Conservation (phyloP, 2,888 invertebrate genomes). For the Eumerus sabulonum region DNA sequence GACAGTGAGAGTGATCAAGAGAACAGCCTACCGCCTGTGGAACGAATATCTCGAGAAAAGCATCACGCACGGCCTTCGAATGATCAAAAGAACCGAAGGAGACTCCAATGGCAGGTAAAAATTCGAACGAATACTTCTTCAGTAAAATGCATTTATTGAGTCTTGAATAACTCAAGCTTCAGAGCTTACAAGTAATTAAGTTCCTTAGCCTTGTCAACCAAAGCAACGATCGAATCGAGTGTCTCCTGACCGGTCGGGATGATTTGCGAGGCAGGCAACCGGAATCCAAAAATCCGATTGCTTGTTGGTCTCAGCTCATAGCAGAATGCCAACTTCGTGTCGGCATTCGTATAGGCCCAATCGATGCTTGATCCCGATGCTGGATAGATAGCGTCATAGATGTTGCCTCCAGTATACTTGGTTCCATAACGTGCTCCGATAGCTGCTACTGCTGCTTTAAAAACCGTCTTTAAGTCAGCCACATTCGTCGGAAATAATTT, state of each 20-base stretch:
- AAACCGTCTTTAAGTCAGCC: constrained; percentile 79
- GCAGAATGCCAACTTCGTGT: constrained; percentile 82
- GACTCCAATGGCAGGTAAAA: constrained; percentile 58
- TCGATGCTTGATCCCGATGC: constrained; percentile 83
- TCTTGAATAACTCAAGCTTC: too few species aligned
- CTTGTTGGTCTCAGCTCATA: constrained; percentile 81
- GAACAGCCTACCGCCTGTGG: constrained; percentile 19
- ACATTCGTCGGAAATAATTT: constrained; percentile 80
- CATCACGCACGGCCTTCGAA: constrained; percentile 46
- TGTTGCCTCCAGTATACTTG: constrained; percentile 78
- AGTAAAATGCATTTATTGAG: neutral
- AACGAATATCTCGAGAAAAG: constrained; percentile 55
- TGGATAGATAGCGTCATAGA: constrained; percentile 80
- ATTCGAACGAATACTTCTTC: neutral
- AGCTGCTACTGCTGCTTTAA: constrained; percentile 71
- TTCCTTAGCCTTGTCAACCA: constrained; percentile 79
- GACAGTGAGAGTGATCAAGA: constrained; percentile 18
- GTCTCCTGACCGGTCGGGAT: constrained; percentile 84
- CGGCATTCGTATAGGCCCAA: constrained; percentile 82
- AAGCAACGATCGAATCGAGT: constrained; percentile 79
- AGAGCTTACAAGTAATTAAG: constrained; percentile 75
- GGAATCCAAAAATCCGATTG: constrained; percentile 80
- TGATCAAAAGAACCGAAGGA: constrained; percentile 49
- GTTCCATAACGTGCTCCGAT: constrained; percentile 78
- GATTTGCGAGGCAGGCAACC: constrained; percentile 84